Percentiles rank a stretch among this genome's conserved stretches.
Conservation (phyloP, 1,140 invertebrate genomes). For the Zaprionus africanus region DNA sequence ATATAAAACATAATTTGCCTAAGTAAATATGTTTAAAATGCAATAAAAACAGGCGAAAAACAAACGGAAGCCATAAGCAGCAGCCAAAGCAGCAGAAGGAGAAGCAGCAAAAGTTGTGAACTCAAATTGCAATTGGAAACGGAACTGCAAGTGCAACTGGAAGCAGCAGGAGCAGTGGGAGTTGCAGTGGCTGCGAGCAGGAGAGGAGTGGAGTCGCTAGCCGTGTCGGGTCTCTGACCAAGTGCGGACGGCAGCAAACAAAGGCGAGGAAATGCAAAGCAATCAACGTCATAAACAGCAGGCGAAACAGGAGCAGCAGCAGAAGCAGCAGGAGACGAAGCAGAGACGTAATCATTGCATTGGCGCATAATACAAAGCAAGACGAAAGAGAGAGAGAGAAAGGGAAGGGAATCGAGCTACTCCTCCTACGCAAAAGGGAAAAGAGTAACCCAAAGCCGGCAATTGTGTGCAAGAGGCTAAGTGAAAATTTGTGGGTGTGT, state of each 20-base stretch:
- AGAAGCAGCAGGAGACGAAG: neutral
- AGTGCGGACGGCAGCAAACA: constrained; percentile 41
- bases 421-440: neutral
- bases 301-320: constrained; percentile 9
- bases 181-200: constrained; percentile 11
- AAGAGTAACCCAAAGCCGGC: constrained; percentile 13
- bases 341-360: constrained; percentile 7
- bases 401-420: constrained; percentile 7
- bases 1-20: constrained; percentile 53
- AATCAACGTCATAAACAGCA: constrained; percentile 71
- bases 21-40: constrained; percentile 60
- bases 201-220: neutral
- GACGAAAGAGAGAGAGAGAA: neutral
- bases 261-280: constrained; percentile 75
- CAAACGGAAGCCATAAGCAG: constrained; percentile 8
- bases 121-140: constrained; percentile 25
- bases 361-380: constrained; percentile 6
- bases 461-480: constrained; percentile 20
- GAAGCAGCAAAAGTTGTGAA: constrained; percentile 11
- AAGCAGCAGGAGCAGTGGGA: neutral
- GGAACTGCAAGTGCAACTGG: constrained; percentile 2
- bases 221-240: neutral
- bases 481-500: constrained; percentile 44
- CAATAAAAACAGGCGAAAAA: constrained; percentile 37
- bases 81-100: neutral